Evolutionary conservation across 2,888 invertebrate genomes (phyloP).

Genomic region (Callyntrura guangdongensis): DNA sequence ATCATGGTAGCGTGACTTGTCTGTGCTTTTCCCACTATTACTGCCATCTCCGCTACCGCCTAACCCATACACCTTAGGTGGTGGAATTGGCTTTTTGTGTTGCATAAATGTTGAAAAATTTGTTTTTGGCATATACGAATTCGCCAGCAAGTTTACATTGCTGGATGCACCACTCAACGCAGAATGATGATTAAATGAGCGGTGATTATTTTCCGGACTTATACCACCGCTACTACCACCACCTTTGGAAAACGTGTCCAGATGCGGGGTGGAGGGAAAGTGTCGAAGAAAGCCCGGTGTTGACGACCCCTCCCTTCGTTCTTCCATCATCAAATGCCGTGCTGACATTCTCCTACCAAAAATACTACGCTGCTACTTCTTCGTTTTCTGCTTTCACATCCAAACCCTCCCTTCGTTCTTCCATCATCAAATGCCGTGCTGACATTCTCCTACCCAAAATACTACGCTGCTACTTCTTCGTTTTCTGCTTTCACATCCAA

Average conservation of each 20-base stretch:
- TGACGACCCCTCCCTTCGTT: slow-evolving; percentile 42
- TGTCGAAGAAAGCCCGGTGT: slow-evolving; percentile 76
- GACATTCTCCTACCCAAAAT: slow-evolving; percentile 42
- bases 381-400: no score
- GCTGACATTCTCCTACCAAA: slow-evolving; percentile 36
- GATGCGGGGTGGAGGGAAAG: slow-evolving; percentile 84
- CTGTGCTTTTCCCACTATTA: slow-evolving; percentile 2
- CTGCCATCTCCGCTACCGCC: slow-evolving; percentile 2
- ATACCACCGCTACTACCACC: neutral
- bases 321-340: slow-evolving; percentile 49
- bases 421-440: slow-evolving; percentile 22
- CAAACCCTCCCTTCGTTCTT: slow-evolving; percentile 41
- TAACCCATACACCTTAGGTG: slow-evolving; percentile 14
- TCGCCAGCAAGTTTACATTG: slow-evolving; percentile 69
- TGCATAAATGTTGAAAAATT: slow-evolving; percentile 83
- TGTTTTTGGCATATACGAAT: slow-evolving; percentile 80
- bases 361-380: neutral
- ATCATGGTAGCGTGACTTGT: slow-evolving; percentile 82
- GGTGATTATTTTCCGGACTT: slow-evolving; percentile 63
- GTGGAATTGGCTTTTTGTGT: slow-evolving; percentile 65
- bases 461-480: neutral
- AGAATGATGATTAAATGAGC: slow-evolving; percentile 68
- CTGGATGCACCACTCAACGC: slow-evolving; percentile 69
- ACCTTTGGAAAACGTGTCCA: slow-evolving; percentile 77
- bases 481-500: neutral